Evolutionary conservation across 92 coral and sea anemone genomes (phyloP), one percentile per base, ranked within the genome.

Genomic region (Heliopora coerulea): DNA sequence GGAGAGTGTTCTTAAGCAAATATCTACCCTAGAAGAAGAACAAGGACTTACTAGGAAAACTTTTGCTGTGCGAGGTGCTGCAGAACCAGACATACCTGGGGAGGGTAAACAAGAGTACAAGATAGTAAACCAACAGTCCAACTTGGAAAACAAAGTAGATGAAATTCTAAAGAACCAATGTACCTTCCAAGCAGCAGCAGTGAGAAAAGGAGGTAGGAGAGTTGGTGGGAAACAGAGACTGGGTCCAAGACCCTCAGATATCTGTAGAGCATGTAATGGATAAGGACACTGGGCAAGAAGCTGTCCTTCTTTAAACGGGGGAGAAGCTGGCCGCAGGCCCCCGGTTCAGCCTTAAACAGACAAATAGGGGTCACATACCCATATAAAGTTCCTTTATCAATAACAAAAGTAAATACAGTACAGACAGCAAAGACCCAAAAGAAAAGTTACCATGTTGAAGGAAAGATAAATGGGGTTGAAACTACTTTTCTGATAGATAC

Each of bases 261-360:
- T 82, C 19, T 66, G 72, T 21, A 56, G 75, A 52, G 81, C 68
- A 35, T 82, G 86, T 50, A 66, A 76, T 37, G 73, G 82, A 10
- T 49, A 26, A 40, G 79, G 68, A 10, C 64, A 82, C 68, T 82
- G 86, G 82, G 82, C 79, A 13, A 49, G 78, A 24, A 76, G 78
- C 73, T 82, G 79, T 35, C 74, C 79, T 20, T 65, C 75, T 82
- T 75, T 82, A 68, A 82, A 82, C 66, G 83, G 33, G 49, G 58
- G 48, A 64, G 75, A 67, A 83, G 80, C 83, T 83, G 83, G 83
- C 75, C 74, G 40, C 73, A 73, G 80, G 61, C 79, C 79, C 82
- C 73, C 39, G 62, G 72, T 33, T 65, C 73, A 70, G 83, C 83
- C 83, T 56, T 69, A 32, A 50, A 78, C 28, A 35, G 57, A 12